Percentiles rank a stretch among this genome's conserved stretches.
Evolutionary conservation across 2,888 invertebrate genomes (phyloP).

Genomic region (Eugnorisma glareosa): DNA sequence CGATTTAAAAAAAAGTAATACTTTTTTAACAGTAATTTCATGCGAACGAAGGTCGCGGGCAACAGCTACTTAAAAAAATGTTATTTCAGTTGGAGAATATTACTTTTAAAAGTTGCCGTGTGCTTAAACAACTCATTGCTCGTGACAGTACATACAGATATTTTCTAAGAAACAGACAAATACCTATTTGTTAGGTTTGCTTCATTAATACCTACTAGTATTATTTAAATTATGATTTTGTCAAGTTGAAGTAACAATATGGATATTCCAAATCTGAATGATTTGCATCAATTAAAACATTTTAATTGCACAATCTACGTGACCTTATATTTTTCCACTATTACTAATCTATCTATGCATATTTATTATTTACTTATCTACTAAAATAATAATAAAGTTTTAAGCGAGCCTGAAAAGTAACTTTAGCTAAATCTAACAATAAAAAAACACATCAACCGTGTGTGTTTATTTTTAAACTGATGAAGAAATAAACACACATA

Average conservation of each 20-base stretch:
- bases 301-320: neutral
- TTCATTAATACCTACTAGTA: neutral
- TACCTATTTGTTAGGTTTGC: neutral
- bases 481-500: too few species aligned
- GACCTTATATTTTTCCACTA: constrained; percentile 9
- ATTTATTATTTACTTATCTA: too few species aligned
- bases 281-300: constrained; percentile 14
- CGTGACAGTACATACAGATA: too few species aligned
- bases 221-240: neutral
- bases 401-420: neutral
- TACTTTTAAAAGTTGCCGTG: too few species aligned
- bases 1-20: too few species aligned
- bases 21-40: too few species aligned
- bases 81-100: too few species aligned
- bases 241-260: constrained; percentile 6
- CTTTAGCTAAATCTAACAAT: neutral
- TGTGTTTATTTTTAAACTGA: too few species aligned
- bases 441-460: neutral
- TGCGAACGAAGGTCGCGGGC: too few species aligned
- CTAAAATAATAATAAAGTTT: neutral
- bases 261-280: constrained; percentile 18
- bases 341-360: constrained; percentile 15
- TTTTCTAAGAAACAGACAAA: too few species aligned
- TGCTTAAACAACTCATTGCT: too few species aligned
- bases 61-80: too few species aligned